Base-by-base conservation (phyloP, 37 sponge, comb jelly and placozoan species). In the Halichondria panicea region DNA sequence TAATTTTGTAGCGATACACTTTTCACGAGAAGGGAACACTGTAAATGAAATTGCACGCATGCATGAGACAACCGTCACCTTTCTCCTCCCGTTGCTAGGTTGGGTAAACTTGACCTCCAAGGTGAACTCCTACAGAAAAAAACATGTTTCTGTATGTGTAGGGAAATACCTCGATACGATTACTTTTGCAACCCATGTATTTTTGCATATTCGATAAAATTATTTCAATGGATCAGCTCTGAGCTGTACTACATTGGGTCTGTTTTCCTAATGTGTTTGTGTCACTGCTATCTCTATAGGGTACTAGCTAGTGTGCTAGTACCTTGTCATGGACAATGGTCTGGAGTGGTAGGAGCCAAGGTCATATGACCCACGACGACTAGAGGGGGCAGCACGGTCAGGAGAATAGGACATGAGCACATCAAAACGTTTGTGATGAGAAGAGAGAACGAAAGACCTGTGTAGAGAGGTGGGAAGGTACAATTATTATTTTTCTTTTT, bases 341-440 rank as follows among this genome's bases (percentile, higher is more conserved):
- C n/a, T n/a, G n/a, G n/a, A n/a, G n/a, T n/a, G n/a, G n/a, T n/a
- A n/a, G n/a, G n/a, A n/a, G n/a, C n/a, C n/a, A n/a, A n/a, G n/a
- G n/a, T n/a, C n/a, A n/a, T n/a, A n/a, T n/a, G n/a, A n/a, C n/a
- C n/a, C n/a, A n/a, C n/a, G n/a, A n/a, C n/a, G n/a, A n/a, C n/a
- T n/a, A n/a, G n/a, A n/a, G n/a, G n/a, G n/a, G 43, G 42, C 28
- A 12, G 50, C 25, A 24, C 5, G 66, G 18, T 32, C 48, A 43
- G 46, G 70, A 33, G 52, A 19, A 3, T 42, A 24, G 18, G 74
- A 76, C 4, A 84, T 61, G 9, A 68, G 60, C n/a, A 24, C 78
- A 59, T 90, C 91, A 70, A 84, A 84, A n/a, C 42, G 25, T 5
- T 55, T 36, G 44, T 35, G 64, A 63, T 84, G 71, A 12, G 40